Base-by-base conservation (phyloP, 2,113 vertebrate species). In the Leucosticte australis region DNA sequence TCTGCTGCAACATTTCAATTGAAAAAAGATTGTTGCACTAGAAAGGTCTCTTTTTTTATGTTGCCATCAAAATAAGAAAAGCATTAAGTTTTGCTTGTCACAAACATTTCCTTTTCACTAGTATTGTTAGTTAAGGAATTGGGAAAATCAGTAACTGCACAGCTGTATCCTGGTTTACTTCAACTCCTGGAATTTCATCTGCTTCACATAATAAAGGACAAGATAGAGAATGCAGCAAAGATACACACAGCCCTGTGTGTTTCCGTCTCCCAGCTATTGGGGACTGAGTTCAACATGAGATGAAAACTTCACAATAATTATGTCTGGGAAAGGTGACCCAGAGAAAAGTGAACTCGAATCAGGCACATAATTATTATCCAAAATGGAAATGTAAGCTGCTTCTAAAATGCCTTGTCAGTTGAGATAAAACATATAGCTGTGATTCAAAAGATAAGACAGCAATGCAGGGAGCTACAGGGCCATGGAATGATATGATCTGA, bases 401-500 rank as follows among this genome's bases (percentile, higher is more conserved):
- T 91, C 68, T 93, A 53, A 78, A 91, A 91, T 23, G 31, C 13
- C 20, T 75, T 84, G 39, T 78, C 56, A 68, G 24, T 39, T 67
- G 57, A 87, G 73, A 91, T 75, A 84, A 87, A 94, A 78, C 13
- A 21, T 62, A 77, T 33, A 87, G 37, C 50, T 84, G 57, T 78
- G 84, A 94, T 88, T 84, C 62, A 67, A 56, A 89, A 78, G 90
- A 69, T 78, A 93, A 89, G 74, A 63, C 35, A 93, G 71, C 35
- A 75, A 55, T 42, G 26, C 46, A 65, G n/a, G 8, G 31, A 84
- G 28, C 5, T 94, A 71, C 44, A 87, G 57, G 50, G 35, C 26
- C 64, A 13, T 68, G 31, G 65, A 91, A 82, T n/a, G 20, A 79
- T 83, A 88, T 53, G 24, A 83, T 86, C 83, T 81, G 73, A 80